phyloP scores from a whole-genome alignment of 2,888 invertebrate genomes.

The Pyrrhia umbra region DNA sequence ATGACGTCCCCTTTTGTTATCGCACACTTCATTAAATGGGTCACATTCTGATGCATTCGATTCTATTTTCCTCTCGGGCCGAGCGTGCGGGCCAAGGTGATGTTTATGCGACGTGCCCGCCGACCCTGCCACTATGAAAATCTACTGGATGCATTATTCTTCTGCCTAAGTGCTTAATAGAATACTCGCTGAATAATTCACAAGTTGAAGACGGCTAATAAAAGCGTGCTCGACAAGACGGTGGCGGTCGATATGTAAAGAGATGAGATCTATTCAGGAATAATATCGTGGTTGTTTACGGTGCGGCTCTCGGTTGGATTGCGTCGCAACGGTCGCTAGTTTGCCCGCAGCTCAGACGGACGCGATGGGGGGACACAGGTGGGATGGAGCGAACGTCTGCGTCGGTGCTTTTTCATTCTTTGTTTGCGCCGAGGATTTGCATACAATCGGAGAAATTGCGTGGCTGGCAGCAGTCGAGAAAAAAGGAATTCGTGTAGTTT shows the following conservation, averaged over 20 bases:
- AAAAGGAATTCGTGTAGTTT: conserved; percentile 82
- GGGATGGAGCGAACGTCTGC: conserved; percentile 81
- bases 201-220: conserved; percentile 81
- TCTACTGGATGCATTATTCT: conserved; percentile 84
- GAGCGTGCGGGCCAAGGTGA: conserved; percentile 74
- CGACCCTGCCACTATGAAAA: conserved; percentile 78
- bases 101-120: conserved; percentile 74
- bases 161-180: conserved; percentile 84
- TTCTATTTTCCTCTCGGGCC: conserved; percentile 64
- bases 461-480: conserved; percentile 78
- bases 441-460: conserved; percentile 89
- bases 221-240: conserved; percentile 83
- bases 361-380: conserved; percentile 77
- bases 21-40: conserved; percentile 60
- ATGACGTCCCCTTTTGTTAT: conserved; percentile 43
- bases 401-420: conserved; percentile 87
- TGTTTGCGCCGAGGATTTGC: conserved; percentile 88
- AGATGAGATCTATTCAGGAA: conserved; percentile 84
- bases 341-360: conserved; percentile 76
- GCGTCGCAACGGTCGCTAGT: conserved; percentile 74
- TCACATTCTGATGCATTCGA: conserved; percentile 66
- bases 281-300: conserved; percentile 83
- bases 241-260: conserved; percentile 83
- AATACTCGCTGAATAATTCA: conserved; percentile 86
- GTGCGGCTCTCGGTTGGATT: conserved; percentile 73